phyloP scores from a whole-genome alignment of 2,113 vertebrate genomes.

The Osmerus mordax region DNA sequence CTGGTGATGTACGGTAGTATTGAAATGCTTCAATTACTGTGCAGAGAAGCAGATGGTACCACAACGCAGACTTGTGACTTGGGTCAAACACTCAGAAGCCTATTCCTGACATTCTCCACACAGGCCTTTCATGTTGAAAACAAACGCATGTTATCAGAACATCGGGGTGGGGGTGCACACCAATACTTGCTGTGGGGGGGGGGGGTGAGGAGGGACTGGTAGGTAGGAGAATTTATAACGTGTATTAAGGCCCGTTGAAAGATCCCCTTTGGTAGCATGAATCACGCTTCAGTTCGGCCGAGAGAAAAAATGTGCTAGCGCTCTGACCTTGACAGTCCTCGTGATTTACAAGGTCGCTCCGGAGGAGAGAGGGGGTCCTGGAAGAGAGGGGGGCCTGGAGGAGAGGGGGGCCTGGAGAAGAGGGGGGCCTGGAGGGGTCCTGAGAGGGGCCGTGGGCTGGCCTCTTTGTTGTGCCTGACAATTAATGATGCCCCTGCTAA shows the following conservation, averaged over 20 bases:
- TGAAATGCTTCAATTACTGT: not conserved
- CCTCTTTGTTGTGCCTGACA: conserved; percentile 63
- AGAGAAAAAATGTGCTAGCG: conserved; percentile 17
- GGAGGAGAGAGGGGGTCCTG: conserved; percentile 36
- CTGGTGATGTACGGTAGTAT: too few species aligned
- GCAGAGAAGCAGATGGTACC: not conserved
- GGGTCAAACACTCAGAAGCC: not conserved
- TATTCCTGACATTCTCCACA: conserved; percentile 21
- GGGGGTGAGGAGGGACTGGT: not conserved
- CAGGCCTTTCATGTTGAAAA: conserved; percentile 18
- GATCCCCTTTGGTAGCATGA: conserved; percentile 27
- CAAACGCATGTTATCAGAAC: conserved; percentile 31
- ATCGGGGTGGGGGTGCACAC: not conserved
- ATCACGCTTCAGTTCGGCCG: conserved; percentile 23
- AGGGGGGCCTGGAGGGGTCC: conserved; percentile 40
- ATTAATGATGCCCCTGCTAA: conserved; percentile 73
- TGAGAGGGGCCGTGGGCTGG: conserved; percentile 16
- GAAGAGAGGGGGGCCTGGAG: conserved; percentile 43
- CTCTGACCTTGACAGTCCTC: conserved; percentile 22
- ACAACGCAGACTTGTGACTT: not conserved
- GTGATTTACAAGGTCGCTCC: conserved; percentile 46
- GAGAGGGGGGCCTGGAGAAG: conserved; percentile 24
- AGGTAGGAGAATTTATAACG: conserved; percentile 22
- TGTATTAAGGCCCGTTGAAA: conserved; percentile 39
- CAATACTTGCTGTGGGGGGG: not conserved